A percentile compares a stretch with the other conserved stretches of the same genome.
Conservation (phyloP, 2,113 vertebrate species). For the Zootoca vivipara region DNA sequence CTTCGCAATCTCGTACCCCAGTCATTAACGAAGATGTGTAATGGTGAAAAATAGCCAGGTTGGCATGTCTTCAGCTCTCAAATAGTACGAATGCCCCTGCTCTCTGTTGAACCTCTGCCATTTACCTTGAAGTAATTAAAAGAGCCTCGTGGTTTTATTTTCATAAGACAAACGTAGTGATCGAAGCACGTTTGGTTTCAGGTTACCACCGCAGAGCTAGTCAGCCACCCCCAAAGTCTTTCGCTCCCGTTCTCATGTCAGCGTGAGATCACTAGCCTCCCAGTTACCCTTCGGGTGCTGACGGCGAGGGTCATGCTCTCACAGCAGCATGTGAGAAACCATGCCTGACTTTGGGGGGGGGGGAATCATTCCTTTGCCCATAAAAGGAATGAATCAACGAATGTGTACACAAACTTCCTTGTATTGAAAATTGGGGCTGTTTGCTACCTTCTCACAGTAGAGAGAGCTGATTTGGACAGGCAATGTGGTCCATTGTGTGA, state of each 20-base stretch:
- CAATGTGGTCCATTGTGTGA: conserved; percentile 12
- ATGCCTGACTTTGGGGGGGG: background rate
- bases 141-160: conserved; percentile 9
- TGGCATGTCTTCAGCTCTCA: conserved; percentile 13
- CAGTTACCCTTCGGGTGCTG: conserved; percentile 37
- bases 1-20: background rate
- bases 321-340: conserved; percentile 12
- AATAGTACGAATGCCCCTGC: background rate
- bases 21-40: rapidly evolving
- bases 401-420: background rate
- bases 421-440: background rate
- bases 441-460: background rate
- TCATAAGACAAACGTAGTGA: background rate
- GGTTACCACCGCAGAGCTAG: conserved; percentile 10
- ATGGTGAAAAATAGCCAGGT: background rate
- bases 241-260: conserved; percentile 36
- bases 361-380: conserved; percentile 25
- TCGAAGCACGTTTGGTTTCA: conserved; percentile 10
- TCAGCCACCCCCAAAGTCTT: background rate
- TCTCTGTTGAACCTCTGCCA: background rate
- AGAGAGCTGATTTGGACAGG: conserved; percentile 8
- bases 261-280: conserved; percentile 36
- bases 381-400: conserved; percentile 18
- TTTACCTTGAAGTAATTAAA: conserved; percentile 36
- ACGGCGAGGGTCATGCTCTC: conserved; percentile 34